Percentiles rank a stretch among this genome's conserved stretches.
Evolutionary conservation across 2,797 vertebrate genomes (phyloP).

Genomic region (Limosa lapponica): DNA sequence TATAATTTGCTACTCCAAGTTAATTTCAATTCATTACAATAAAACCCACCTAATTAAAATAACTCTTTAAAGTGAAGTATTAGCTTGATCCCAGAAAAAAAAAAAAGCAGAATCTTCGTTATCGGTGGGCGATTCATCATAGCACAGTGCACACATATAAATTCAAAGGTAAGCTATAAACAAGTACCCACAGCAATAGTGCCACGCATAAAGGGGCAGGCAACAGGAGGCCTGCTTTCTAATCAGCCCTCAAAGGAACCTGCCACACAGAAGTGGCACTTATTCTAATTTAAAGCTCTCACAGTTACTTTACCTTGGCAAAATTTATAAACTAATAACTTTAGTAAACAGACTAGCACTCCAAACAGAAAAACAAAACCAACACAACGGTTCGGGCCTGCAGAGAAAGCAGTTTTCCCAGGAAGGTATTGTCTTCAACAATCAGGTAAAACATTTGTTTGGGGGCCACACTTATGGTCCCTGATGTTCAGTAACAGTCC

Average conservation of each 20-base stretch:
- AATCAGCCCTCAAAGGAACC: slow-evolving; percentile 83
- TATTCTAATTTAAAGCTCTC: slow-evolving; percentile 84
- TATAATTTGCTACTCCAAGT: slow-evolving; percentile 73
- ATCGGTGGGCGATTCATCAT: slow-evolving; percentile 51
- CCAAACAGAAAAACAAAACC: slow-evolving; percentile 74
- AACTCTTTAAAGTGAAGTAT: slow-evolving; percentile 74
- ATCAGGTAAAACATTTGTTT: slow-evolving; percentile 14
- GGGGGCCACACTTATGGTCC: neutral
- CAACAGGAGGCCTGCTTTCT: slow-evolving; percentile 77
- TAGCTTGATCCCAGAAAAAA: slow-evolving; percentile 59
- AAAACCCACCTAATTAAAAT: slow-evolving; percentile 73
- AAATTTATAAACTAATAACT: slow-evolving; percentile 83
- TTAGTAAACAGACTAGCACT: slow-evolving; percentile 76
- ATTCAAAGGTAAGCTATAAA: slow-evolving; percentile 77
- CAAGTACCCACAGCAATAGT: slow-evolving; percentile 68
- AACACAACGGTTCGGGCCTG: neutral
- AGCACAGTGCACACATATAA: neutral
- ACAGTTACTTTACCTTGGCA: slow-evolving; percentile 79
- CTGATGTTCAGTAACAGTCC: neutral
- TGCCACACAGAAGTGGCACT: slow-evolving; percentile 83
- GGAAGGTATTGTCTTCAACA: slow-evolving; percentile 6
- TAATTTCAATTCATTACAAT: slow-evolving; percentile 78
- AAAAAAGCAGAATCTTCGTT: slow-evolving; percentile 30
- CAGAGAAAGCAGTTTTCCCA: neutral
- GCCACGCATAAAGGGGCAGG: slow-evolving; percentile 70